Evolutionary conservation across 2,888 invertebrate genomes (phyloP).

Genomic region (Eupithecia subumbrata): DNA sequence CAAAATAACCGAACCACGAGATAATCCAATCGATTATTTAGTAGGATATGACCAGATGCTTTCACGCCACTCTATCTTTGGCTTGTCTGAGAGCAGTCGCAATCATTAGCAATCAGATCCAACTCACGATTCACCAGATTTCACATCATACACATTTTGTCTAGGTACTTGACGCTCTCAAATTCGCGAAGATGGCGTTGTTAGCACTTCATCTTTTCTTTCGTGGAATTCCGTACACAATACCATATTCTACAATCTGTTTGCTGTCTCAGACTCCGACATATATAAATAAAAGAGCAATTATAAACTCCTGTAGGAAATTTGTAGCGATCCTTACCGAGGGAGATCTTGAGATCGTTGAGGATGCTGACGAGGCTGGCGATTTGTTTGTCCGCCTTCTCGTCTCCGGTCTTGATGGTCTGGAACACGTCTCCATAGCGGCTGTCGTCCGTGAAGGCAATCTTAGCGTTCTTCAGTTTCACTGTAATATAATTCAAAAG

Average conservation of each 20-base stretch:
- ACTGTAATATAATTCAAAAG: slow-evolving; percentile 53
- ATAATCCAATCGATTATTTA: too few species aligned
- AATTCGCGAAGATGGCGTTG: too few species aligned
- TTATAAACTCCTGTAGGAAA: background rate
- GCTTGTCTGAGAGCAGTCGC: too few species aligned
- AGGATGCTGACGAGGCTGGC: slow-evolving; percentile 51
- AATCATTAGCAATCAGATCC: background rate
- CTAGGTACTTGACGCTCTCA: too few species aligned
- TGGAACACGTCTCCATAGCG: slow-evolving; percentile 55
- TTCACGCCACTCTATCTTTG: too few species aligned
- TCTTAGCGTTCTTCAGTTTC: slow-evolving; percentile 74
- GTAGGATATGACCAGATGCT: too few species aligned
- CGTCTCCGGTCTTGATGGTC: slow-evolving; percentile 54
- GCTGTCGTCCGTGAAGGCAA: slow-evolving; percentile 65
- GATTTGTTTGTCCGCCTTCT: slow-evolving; percentile 49
- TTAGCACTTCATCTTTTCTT: too few species aligned
- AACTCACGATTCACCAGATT: too few species aligned
- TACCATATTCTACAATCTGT: too few species aligned
- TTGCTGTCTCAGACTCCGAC: too few species aligned
- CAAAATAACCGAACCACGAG: background rate
- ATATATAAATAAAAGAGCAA: background rate
- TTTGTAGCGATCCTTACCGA: slow-evolving; percentile 55
- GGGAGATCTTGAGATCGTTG: slow-evolving; percentile 49
- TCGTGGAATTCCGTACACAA: too few species aligned
- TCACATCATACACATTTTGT: too few species aligned